Base-by-base conservation (phyloP, 2,888 invertebrate species). In the Linnaemya tessellans region DNA sequence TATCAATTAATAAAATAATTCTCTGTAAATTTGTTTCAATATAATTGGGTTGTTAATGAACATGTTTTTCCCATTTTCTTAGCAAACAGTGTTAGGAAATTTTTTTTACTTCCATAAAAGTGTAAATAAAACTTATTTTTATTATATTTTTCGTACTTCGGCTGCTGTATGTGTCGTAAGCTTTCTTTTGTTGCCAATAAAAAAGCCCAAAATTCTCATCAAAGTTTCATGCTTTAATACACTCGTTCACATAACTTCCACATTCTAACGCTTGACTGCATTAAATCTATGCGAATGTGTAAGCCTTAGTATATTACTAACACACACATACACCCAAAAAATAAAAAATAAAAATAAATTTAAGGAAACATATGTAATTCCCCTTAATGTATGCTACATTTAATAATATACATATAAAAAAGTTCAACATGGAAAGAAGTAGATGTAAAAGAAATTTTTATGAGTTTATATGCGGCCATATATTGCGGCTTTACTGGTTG, bases 341-440 rank as follows among this genome's bases (percentile, higher is more conserved):
- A 35, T 1, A 10, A 56, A 18, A 5, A 54, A 8, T n/a, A 60
- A n/a, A 15, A 41, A 20, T 7, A 11, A 11, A 10, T 30, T 5
- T 13, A 25, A 35, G 49, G 51, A 73, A 85, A 82, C 81, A 82
- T 74, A 79, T 84, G 87, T 86, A 84, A 87, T 86, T 43, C 87
- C 74, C 86, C 87, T 71, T 73, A 87, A 80, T 87, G 84, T 88
- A 88, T 88, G 88, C 87, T 87, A 87, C 71, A 80, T 80, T 87
- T 82, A 83, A 86, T 87, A 80, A 84, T 67, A 78, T 43, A 62
- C 22, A 77, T 41, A 74, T 51, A 60, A 51, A 71, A 30, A 65
- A 73, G 46, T 58, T 41, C 11, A 74, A 51, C 3, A 49, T 13
- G 13, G 13, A 49, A 67, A 58, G 43, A 70, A 71, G 15, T 35